These are phyloP conservation scores for Pseudoips prasinana DNA, from an alignment of 2,888 invertebrate species.

Conservation along the genomic window DNA sequence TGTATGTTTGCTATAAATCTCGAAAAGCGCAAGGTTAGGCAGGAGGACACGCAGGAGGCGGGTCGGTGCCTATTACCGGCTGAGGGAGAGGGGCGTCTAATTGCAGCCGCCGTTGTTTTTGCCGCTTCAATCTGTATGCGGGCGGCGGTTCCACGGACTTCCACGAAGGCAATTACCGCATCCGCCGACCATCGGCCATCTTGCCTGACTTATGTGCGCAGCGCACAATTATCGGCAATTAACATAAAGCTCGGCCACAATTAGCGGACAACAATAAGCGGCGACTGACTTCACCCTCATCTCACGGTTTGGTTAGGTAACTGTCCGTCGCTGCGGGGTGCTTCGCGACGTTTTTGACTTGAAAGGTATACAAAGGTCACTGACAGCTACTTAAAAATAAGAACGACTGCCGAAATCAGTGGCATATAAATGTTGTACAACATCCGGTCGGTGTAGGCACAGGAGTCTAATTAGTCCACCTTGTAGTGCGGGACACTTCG, in stretches of 20 bases:
- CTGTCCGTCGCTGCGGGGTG: no score
- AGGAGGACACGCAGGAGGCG: conserved; percentile 18
- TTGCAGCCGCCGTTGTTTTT: conserved; percentile 55
- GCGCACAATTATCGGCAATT: conserved; percentile 60
- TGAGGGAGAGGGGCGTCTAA: conserved; percentile 39
- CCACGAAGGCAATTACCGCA: conserved; percentile 76
- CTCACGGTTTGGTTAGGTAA: conserved; percentile 1
- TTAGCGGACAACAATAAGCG: conserved; percentile 9
- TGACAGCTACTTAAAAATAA: not conserved
- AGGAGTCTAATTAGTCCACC: conserved; percentile 54
- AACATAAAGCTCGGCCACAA: conserved; percentile 45
- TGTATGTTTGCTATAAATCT: conserved; percentile 24
- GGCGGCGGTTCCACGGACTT: conserved; percentile 38
- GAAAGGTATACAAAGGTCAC: no score
- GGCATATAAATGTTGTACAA: not conserved
- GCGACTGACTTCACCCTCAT: conserved; percentile 15
- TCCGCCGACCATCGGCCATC: conserved; percentile 67
- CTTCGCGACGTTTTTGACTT: no score
- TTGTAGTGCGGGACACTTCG: conserved; percentile 47
- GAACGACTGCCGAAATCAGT: not conserved
- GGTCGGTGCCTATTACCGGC: conserved; percentile 18
- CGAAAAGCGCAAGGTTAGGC: conserved; percentile 23
- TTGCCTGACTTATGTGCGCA: conserved; percentile 54
- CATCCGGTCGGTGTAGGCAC: conserved; percentile 10
- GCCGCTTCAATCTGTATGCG: conserved; percentile 66